Percentiles rank a stretch among this genome's conserved stretches.
phyloP scores from a whole-genome alignment of 2,113 vertebrate species.

The Reinhardtius hippoglossoides region DNA sequence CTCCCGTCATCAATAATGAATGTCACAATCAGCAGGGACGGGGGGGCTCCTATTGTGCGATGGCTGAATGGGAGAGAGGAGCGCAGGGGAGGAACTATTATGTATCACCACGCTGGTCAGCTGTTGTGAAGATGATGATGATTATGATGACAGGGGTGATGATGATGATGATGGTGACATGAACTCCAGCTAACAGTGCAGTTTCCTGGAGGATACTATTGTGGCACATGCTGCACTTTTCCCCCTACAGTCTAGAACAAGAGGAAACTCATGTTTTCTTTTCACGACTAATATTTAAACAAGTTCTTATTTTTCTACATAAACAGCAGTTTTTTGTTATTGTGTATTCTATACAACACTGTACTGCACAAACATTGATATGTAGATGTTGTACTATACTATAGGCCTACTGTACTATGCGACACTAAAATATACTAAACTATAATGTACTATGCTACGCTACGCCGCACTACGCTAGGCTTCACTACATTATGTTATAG shows the following conservation, averaged over 20 bases:
- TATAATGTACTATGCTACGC: no score
- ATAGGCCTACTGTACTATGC: no score
- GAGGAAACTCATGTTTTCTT: slow-evolving; percentile 7
- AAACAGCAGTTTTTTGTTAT: no score
- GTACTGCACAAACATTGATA: no score
- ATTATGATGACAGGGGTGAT: slow-evolving; percentile 20
- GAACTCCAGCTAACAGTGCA: slow-evolving; percentile 3
- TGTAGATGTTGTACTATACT: no score
- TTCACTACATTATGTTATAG: neutral
- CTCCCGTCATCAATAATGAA: slow-evolving; percentile 81
- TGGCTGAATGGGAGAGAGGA: slow-evolving; percentile 61
- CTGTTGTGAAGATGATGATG: slow-evolving; percentile 51
- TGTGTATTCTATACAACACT: no score
- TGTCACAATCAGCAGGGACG: slow-evolving; percentile 61
- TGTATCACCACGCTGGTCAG: slow-evolving; percentile 32
- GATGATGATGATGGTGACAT: slow-evolving; percentile 30
- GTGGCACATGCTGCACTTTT: slow-evolving; percentile 7
- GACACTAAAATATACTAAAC: no score
- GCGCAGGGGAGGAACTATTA: slow-evolving; percentile 38
- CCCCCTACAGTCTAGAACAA: neutral
- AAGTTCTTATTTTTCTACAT: no score
- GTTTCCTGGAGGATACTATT: slow-evolving; percentile 4
- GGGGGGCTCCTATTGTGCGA: slow-evolving; percentile 65
- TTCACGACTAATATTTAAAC: no score
- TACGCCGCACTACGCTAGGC: no score